phyloP scores from a whole-genome alignment of 2,113 vertebrate genomes.

The Carlito syrichta region DNA sequence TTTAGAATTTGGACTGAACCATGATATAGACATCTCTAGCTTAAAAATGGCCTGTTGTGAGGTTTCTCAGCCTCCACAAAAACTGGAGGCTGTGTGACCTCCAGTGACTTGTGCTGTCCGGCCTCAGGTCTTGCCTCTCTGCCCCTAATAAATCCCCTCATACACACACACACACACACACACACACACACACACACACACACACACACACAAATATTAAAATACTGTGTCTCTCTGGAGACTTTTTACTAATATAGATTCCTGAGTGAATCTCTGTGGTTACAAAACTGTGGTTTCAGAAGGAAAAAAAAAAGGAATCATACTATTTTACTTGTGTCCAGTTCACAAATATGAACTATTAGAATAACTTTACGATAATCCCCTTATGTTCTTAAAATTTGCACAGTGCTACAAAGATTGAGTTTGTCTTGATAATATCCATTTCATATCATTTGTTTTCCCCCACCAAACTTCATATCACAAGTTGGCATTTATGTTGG shows the following conservation, averaged over 20 bases:
- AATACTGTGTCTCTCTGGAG: not conserved
- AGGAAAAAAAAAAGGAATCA: not conserved
- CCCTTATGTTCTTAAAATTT: not conserved
- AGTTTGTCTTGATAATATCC: rapidly evolving
- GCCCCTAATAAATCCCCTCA: no score
- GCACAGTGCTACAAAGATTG: rapidly evolving
- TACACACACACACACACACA: no score
- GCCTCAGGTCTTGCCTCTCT: no score
- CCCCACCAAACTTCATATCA: rapidly evolving
- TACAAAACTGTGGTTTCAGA: not conserved
- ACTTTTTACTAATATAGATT: not conserved
- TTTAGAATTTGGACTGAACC: not conserved
- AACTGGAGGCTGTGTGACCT: no score
- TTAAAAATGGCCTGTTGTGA: no score
- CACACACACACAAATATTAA: no score
- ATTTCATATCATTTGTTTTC: rapidly evolving
- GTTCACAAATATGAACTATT: not conserved
- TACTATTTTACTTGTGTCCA: not conserved
- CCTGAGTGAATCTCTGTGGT: rapidly evolving
- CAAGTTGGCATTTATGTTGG: rapidly evolving
- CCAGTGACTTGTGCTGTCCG: no score
- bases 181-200: no score
- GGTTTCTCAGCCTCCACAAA: not conserved
- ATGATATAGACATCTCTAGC: not conserved
- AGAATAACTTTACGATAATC: rapidly evolving